Conservation (phyloP, 2,797 vertebrate species). For the Mus caroli region DNA sequence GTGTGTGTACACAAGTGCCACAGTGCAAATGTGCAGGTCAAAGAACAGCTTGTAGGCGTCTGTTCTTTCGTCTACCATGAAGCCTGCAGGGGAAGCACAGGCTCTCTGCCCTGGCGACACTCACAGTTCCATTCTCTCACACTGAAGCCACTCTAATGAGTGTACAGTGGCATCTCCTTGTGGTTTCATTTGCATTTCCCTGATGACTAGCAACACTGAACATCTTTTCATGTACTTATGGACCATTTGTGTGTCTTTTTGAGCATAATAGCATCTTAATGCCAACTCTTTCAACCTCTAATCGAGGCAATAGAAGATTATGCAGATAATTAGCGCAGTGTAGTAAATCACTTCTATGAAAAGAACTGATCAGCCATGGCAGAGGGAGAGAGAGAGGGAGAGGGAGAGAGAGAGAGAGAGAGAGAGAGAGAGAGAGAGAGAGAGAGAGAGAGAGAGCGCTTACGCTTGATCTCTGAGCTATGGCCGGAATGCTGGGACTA, state of each 20-base stretch:
- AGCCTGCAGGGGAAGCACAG: background rate
- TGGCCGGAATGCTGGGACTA: background rate
- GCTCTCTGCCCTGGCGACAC: background rate
- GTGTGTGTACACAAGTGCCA: fast-evolving
- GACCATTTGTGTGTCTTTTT: constrained; percentile 58
- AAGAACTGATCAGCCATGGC: constrained; percentile 8
- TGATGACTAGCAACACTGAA: constrained; percentile 65
- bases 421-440: too few species aligned
- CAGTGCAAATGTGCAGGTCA: background rate
- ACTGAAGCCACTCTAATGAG: constrained; percentile 27
- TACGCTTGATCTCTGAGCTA: constrained; percentile 36
- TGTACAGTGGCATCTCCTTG: constrained; percentile 5
- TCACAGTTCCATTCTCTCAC: constrained; percentile 1
- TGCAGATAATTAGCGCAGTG: constrained; percentile 48
- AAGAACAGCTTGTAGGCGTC: background rate
- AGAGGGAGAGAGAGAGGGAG: background rate
- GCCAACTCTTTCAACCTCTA: constrained; percentile 56
- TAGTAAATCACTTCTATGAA: constrained; percentile 53
- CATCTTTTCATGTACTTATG: constrained; percentile 51
- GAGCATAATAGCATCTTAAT: constrained; percentile 58
- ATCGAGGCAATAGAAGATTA: constrained; percentile 52
- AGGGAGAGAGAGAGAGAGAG: too few species aligned
- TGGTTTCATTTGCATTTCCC: constrained; percentile 69
- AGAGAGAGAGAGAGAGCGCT: background rate
- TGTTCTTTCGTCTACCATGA: background rate